phyloP scores from a whole-genome alignment of 2,113 vertebrate species.

The Scalopus aquaticus region DNA sequence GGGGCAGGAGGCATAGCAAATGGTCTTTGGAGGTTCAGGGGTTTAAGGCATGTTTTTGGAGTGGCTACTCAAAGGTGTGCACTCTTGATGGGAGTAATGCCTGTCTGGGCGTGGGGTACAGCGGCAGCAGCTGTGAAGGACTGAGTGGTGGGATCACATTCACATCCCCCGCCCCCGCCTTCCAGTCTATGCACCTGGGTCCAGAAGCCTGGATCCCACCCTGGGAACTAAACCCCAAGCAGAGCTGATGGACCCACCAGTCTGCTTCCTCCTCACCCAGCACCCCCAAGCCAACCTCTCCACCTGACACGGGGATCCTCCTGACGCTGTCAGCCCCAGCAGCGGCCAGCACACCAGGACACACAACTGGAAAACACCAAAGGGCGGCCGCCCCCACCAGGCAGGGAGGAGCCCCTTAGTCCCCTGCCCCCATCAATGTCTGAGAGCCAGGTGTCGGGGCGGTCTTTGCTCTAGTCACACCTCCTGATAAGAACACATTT shows the following conservation, averaged over 20 bases:
- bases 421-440: neutral
- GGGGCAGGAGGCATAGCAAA: neutral
- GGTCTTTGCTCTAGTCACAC: neutral
- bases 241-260: neutral
- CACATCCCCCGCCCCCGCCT: neutral
- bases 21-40: neutral
- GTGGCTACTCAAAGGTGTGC: neutral
- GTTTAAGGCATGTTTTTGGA: neutral
- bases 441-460: neutral
- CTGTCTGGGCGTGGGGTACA: neutral
- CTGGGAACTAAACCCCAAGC: neutral
- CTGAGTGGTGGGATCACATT: neutral
- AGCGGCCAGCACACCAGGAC: neutral
- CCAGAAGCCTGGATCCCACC: neutral
- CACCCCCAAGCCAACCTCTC: neutral
- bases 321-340: neutral
- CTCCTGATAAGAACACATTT: slow-evolving; percentile 66
- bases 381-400: too few species aligned
- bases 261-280: neutral
- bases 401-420: neutral
- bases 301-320: neutral
- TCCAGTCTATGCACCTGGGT: neutral
- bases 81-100: neutral
- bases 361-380: neutral
- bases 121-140: neutral